phyloP scores from a whole-genome alignment of 2,797 vertebrate species.

The Parotocinclus haroldoi region DNA sequence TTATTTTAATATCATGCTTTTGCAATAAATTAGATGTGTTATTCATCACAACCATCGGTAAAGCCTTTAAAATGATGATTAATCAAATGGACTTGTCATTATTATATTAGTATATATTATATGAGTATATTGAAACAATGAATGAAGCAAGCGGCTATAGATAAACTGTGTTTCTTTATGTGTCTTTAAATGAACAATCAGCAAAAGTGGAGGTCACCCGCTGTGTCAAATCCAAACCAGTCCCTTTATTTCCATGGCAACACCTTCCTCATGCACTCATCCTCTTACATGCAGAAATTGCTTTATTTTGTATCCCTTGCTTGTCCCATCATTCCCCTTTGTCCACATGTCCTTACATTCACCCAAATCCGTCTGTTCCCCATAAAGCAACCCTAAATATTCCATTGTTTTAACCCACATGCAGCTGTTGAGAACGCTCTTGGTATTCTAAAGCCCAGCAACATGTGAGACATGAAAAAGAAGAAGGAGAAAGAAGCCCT shows the following conservation, averaged over 20 bases:
- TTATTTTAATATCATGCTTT: too few relatives aligned
- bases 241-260: constrained; percentile 48
- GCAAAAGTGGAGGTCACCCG: constrained; percentile 43
- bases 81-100: too few relatives aligned
- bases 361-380: background rate
- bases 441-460: too few relatives aligned
- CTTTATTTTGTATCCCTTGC: constrained; percentile 31
- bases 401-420: too few relatives aligned
- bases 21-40: too few relatives aligned
- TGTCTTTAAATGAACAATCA: constrained; percentile 39
- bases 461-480: too few relatives aligned
- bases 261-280: constrained; percentile 24
- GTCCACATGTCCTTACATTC: background rate
- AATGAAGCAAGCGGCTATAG: constrained; percentile 20
- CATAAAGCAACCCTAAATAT: background rate
- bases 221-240: constrained; percentile 33
- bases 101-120: too few relatives aligned
- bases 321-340: constrained; percentile 18
- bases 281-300: constrained; percentile 30
- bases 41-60: too few relatives aligned
- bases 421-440: too few relatives aligned
- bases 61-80: too few relatives aligned
- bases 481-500: too few relatives aligned
- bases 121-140: background rate
- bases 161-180: constrained; percentile 23